Evolutionary conservation across 1,140 invertebrate genomes (phyloP), one percentile per base, ranked within the genome.

Genomic region (Centruroides vittatus): DNA sequence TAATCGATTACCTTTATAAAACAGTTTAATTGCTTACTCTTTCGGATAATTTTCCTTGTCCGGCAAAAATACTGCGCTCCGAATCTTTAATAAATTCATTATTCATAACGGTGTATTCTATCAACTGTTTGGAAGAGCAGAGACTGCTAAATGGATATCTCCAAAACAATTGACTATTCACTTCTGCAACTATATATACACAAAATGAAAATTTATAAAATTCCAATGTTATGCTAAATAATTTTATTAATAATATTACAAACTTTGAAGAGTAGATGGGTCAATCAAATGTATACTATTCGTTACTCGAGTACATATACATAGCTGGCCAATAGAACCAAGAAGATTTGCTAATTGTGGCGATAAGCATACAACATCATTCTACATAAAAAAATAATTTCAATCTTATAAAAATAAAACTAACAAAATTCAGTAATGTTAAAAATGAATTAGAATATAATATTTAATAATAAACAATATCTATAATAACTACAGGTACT

Each of bases 51-150:
- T 79, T 74, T 12, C 91, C 91, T 78, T 94, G 91, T 1, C 91
- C 60, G 11, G 87, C 86, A 69, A 90, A 90, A 57, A 78, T 75
- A 69, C 83, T 84, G 65, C 81, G 80, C 63, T 94, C 83, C 72
- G 86, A 84, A 48, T 88, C 82, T 64, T 78, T 77, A 4, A 96
- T 84, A 49, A 84, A 75, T 70, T 97, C 92, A 63, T 95, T 84
- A 71, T 98, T 88, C 86, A 99, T 95, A 1, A 99, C 89, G 68
- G 89, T 83, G 71, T 89, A 99, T 73, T 98, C 91, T 3, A 84
- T 82, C 55, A 98, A 75, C 69, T 95, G 89, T 73, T 93, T 96
- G 1, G 89, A 86, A 71, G 88, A 85, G 69, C 88, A 93, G 54
- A 99, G 83, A 49, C 84, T 80, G 47, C 81, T 77, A 72, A 99